These are phyloP conservation scores for Muscicapa comitata DNA, from an alignment of 2,797 vertebrate species.

Conservation along the genomic window DNA sequence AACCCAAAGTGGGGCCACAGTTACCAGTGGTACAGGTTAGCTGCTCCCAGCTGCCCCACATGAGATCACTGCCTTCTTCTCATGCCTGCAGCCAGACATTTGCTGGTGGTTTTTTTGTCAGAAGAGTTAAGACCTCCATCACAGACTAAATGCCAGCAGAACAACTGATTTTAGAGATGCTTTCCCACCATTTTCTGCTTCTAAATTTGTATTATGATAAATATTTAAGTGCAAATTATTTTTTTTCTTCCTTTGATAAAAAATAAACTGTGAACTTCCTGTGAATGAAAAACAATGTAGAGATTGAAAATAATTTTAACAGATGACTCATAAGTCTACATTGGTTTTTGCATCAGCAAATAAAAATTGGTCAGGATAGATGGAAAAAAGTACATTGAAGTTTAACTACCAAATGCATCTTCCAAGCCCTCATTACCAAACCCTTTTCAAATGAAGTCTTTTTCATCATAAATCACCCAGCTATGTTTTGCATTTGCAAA, in stretches of 20 bases:
- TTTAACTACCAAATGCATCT: background rate
- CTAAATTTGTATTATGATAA: background rate
- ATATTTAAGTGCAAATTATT: background rate
- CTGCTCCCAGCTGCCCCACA: background rate
- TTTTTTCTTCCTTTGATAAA: background rate
- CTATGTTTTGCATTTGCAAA: background rate
- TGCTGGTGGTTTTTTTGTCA: background rate
- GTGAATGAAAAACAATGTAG: slow-evolving; percentile 14
- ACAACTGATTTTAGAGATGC: background rate
- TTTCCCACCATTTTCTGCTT: background rate
- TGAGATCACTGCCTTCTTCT: background rate
- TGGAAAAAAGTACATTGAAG: background rate
- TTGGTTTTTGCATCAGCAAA: slow-evolving; percentile 11
- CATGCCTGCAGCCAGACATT: background rate
- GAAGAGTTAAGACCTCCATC: background rate
- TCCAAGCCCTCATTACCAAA: background rate
- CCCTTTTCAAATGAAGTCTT: slow-evolving; percentile 10
- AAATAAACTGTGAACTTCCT: background rate
- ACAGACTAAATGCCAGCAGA: background rate
- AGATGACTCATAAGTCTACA: slow-evolving; percentile 29
- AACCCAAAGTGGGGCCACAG: background rate
- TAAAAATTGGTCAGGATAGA: slow-evolving; percentile 17
- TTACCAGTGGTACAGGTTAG: background rate
- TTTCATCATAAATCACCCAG: background rate
- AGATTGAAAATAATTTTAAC: slow-evolving; percentile 44